Conservation (phyloP, 2,113 vertebrate genomes). For the Urocitellus parryii region DNA sequence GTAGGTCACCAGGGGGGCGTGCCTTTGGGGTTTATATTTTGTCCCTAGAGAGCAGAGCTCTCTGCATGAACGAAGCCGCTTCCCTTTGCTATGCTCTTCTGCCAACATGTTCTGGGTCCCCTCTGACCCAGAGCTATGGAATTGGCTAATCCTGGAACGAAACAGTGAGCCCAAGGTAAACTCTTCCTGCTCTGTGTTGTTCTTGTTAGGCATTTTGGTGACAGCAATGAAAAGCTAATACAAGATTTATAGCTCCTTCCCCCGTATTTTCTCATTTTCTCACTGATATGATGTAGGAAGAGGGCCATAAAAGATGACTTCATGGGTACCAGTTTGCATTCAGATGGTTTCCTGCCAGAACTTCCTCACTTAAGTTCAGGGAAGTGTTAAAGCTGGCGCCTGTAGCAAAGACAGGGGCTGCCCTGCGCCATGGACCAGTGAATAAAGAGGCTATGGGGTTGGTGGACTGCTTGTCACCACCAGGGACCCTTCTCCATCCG, state of each 20-base stretch:
- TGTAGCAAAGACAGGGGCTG: accelerated
- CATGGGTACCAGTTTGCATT: neutral
- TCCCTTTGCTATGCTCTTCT: too few relatives aligned
- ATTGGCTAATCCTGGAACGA: too few relatives aligned
- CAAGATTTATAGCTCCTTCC: neutral
- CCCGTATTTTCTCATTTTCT: neutral
- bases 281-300: neutral
- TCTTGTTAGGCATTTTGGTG: too few relatives aligned
- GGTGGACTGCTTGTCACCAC: accelerated
- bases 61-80: too few relatives aligned
- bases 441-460: neutral
- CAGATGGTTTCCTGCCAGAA: neutral
- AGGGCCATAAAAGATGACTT: neutral
- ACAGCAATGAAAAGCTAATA: too few relatives aligned
- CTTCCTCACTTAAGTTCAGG: neutral
- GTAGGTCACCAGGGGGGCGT: too few relatives aligned
- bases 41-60: too few relatives aligned
- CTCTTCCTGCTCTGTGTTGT: too few relatives aligned
- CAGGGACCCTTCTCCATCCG: neutral
- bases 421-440: neutral
- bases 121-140: too few relatives aligned
- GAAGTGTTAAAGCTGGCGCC: neutral
- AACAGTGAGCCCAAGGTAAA: too few relatives aligned
- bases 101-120: too few relatives aligned
- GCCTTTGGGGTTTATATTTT: too few relatives aligned